A percentile compares a stretch with the other conserved stretches of the same genome.
phyloP scores from a whole-genome alignment of 2,888 invertebrate species.

The Plutella xylostella region DNA sequence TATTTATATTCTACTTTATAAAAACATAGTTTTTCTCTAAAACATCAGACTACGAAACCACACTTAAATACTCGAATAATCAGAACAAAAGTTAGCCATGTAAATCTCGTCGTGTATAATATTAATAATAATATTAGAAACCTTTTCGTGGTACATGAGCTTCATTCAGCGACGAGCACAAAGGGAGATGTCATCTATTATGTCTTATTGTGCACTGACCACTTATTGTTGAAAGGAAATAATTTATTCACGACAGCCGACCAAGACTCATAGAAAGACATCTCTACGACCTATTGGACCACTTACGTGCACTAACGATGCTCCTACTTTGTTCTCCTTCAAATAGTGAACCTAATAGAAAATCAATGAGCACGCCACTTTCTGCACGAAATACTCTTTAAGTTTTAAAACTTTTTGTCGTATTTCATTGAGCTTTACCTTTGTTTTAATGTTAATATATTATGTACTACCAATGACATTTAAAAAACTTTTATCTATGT shows the following conservation, averaged over 20 bases:
- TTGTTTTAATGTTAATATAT: too few relatives aligned
- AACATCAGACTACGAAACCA: too few relatives aligned
- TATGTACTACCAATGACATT: too few relatives aligned
- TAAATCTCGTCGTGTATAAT: slow-evolving; percentile 20
- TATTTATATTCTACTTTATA: too few relatives aligned
- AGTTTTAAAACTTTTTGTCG: too few relatives aligned
- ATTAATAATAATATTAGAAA: slow-evolving; percentile 31
- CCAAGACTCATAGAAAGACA: slow-evolving; percentile 21
- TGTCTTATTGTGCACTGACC: slow-evolving; percentile 50
- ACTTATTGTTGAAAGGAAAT: slow-evolving; percentile 56
- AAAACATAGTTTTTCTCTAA: too few relatives aligned
- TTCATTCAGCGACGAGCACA: slow-evolving; percentile 39
- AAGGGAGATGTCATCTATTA: slow-evolving; percentile 57
- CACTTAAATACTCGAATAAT: slow-evolving; percentile 27
- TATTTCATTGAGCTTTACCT: too few relatives aligned
- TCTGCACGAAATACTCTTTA: too few relatives aligned
- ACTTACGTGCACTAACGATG: slow-evolving; percentile 13
- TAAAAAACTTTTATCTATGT: too few relatives aligned
- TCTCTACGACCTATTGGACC: slow-evolving; percentile 22
- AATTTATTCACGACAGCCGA: slow-evolving; percentile 47
- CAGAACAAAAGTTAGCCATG: slow-evolving; percentile 36
- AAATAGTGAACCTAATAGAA: too few relatives aligned
- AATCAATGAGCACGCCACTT: too few relatives aligned
- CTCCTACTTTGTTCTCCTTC: neutral
- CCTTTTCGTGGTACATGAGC: slow-evolving; percentile 13